Conservation (phyloP, 2,113 vertebrate species). For the Daboia siamensis region DNA sequence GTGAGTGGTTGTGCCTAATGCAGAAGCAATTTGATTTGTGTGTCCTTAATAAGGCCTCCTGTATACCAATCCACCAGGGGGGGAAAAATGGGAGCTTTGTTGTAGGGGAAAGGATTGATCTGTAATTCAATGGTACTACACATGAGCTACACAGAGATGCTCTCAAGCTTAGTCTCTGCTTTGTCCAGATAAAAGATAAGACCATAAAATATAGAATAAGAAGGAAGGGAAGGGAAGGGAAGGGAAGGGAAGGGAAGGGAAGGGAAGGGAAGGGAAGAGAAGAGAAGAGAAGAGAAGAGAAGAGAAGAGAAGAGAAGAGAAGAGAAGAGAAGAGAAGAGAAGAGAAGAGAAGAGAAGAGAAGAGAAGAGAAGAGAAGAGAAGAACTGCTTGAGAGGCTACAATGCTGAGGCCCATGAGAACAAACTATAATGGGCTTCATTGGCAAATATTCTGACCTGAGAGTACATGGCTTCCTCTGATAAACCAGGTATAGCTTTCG, state of each 20-base stretch:
- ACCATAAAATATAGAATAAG: not conserved
- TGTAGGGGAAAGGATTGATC: not conserved
- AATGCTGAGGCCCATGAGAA: not conserved
- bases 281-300: no score
- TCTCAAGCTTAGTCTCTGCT: not conserved
- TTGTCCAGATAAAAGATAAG: not conserved
- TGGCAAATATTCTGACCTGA: not conserved
- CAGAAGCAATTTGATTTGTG: not conserved
- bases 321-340: not conserved
- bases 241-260: not conserved
- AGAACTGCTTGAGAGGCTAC: not conserved
- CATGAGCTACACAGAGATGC: not conserved
- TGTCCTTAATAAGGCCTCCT: not conserved
- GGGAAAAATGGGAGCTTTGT: not conserved
- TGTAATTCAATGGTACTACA: not conserved
- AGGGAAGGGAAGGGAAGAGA: no score
- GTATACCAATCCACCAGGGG: not conserved
- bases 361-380: no score
- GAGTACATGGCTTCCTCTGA: not conserved
- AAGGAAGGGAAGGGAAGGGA: not conserved
- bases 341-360: no score
- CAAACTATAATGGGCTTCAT: not conserved
- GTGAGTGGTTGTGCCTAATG: not conserved
- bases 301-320: no score
- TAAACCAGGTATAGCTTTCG: not conserved